phyloP scores from a whole-genome alignment of 2,113 vertebrate genomes.

The Ranitomeya imitator region DNA sequence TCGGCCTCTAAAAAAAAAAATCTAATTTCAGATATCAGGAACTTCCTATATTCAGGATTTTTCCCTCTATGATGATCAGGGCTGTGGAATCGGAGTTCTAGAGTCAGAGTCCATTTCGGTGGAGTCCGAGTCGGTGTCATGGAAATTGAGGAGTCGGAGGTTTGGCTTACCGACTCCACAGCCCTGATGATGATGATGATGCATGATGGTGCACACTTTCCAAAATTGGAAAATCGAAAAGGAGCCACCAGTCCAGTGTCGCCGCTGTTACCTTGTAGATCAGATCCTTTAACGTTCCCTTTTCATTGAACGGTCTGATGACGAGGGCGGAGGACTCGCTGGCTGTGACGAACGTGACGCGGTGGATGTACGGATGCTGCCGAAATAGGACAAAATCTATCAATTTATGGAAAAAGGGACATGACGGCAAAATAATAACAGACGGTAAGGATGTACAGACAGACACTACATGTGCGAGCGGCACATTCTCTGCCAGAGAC shows the following conservation, averaged over 20 bases:
- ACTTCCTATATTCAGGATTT: no score
- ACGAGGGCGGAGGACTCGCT: slow-evolving; percentile 90
- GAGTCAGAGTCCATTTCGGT: no score
- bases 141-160: no score
- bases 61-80: no score
- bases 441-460: not conserved
- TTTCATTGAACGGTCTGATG: slow-evolving; percentile 90
- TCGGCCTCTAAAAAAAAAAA: no score
- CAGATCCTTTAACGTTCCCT: slow-evolving; percentile 91
- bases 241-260: not conserved
- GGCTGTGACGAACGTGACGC: slow-evolving; percentile 86
- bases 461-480: not conserved
- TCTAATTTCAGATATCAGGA: no score
- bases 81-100: no score
- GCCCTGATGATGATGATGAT: no score
- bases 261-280: slow-evolving; percentile 87
- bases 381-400: slow-evolving; percentile 57
- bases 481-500: not conserved
- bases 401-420: not conserved
- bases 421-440: not conserved
- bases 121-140: no score
- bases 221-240: not conserved
- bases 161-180: no score
- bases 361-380: slow-evolving; percentile 88
- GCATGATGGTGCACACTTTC: no score